A percentile compares a stretch with the other conserved stretches of the same genome.
phyloP scores from a whole-genome alignment of 2,888 invertebrate genomes.

The Philhelius pedissequus region DNA sequence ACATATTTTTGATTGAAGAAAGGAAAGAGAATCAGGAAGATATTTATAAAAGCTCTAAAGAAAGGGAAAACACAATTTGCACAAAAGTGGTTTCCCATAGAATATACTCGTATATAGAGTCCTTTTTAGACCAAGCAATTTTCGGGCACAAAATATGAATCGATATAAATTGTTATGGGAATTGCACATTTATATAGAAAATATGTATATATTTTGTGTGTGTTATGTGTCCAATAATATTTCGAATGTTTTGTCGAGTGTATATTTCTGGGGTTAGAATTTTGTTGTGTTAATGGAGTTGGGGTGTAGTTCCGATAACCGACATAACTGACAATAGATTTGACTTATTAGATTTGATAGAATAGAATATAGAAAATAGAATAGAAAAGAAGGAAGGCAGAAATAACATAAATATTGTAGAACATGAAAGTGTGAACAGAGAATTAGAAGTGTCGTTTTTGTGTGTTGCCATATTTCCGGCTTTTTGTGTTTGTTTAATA shows the following conservation, averaged over 20 bases:
- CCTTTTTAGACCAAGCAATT: constrained; percentile 17
- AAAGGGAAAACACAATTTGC: constrained; percentile 22
- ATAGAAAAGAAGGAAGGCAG: too few relatives aligned
- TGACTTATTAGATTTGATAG: constrained; percentile 27
- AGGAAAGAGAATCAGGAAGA: neutral
- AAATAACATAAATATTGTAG: too few relatives aligned
- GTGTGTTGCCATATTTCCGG: too few relatives aligned
- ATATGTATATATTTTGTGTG: neutral
- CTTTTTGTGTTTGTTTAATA: too few relatives aligned
- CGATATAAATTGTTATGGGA: constrained; percentile 51
- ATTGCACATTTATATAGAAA: constrained; percentile 20
- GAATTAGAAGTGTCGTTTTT: too few relatives aligned
- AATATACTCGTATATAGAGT: neutral
- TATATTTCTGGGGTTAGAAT: neutral
- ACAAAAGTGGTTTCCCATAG: constrained; percentile 51
- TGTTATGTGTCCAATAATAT: neutral
- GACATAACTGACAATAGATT: constrained; percentile 29
- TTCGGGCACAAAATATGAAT: neutral
- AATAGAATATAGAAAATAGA: too few relatives aligned
- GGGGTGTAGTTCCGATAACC: neutral
- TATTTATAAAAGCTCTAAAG: neutral
- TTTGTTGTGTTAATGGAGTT: neutral
- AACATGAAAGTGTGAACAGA: too few relatives aligned
- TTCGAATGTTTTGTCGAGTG: neutral
- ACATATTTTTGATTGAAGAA: constrained; percentile 58